These are phyloP conservation scores for Eurytoma californica DNA, from an alignment of 2,888 invertebrate genomes.

Conservation along the genomic window DNA sequence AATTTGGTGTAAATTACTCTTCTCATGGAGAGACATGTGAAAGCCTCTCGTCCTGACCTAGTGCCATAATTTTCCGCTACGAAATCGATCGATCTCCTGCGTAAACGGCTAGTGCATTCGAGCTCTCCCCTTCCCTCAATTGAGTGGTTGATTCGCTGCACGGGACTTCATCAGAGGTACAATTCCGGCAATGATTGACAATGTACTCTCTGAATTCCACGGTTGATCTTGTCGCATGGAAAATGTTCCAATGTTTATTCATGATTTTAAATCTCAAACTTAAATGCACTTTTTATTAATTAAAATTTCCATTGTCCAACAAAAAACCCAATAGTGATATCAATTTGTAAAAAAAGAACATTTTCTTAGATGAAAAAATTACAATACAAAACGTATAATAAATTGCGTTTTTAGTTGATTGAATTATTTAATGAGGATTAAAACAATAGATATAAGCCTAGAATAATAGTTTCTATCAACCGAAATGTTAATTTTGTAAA, in stretches of 20 bases:
- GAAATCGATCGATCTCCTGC: conserved; percentile 65
- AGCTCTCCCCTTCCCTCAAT: conserved; percentile 24
- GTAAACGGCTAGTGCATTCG: conserved; percentile 15
- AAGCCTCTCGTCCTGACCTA: conserved; percentile 57
- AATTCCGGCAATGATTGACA: background rate
- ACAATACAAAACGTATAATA: too few species aligned
- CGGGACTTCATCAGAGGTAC: background rate
- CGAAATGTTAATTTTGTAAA: background rate
- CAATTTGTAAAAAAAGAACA: too few species aligned
- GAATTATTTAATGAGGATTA: too few species aligned
- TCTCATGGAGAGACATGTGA: conserved; percentile 31
- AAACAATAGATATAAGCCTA: background rate
- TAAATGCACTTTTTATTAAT: too few species aligned
- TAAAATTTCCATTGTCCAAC: too few species aligned
- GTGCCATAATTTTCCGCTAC: conserved; percentile 69
- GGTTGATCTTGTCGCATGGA: too few species aligned
- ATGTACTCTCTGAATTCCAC: background rate
- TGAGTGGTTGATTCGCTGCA: conserved; percentile 14
- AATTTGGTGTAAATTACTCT: background rate
- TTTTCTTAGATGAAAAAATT: too few species aligned
- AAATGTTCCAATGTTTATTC: too few species aligned
- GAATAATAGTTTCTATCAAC: background rate
- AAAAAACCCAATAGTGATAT: too few species aligned
- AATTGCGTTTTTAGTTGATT: too few species aligned
- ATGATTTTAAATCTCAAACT: too few species aligned